Conservation (phyloP, 2,113 vertebrate genomes). For the Caretta caretta region DNA sequence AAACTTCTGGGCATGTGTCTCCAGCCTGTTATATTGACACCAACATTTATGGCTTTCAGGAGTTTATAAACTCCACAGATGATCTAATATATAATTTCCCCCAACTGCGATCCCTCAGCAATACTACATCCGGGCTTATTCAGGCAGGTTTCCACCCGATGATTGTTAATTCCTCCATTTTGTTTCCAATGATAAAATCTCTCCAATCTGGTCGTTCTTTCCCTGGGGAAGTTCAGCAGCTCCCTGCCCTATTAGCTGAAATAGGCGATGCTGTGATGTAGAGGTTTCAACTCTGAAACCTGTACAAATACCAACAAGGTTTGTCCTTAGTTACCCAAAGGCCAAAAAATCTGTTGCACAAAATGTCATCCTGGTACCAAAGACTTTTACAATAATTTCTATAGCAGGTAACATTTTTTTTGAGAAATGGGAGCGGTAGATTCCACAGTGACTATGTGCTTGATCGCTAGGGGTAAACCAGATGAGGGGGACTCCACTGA, state of each 20-base stretch:
- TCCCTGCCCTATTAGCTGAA: not conserved
- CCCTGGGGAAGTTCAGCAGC: not conserved
- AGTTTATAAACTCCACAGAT: not conserved
- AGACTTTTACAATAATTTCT: not conserved
- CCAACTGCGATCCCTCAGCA: not conserved
- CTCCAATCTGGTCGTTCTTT: not conserved
- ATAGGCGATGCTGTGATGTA: not conserved
- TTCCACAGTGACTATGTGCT: not conserved
- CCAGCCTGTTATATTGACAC: not conserved
- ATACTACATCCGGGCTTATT: not conserved
- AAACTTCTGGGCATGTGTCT: not conserved
- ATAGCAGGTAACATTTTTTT: not conserved
- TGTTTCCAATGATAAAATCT: not conserved
- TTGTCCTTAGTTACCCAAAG: not conserved
- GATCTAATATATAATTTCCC: not conserved
- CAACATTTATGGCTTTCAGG: not conserved
- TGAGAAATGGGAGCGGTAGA: not conserved
- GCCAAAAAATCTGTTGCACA: not conserved
- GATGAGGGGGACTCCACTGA: not conserved
- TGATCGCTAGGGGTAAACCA: not conserved
- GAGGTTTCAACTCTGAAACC: not conserved
- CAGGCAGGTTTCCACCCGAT: not conserved
- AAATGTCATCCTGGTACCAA: not conserved
- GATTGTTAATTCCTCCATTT: not conserved
- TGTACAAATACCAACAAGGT: not conserved